A percentile compares a stretch with the other conserved stretches of the same genome.
Evolutionary conservation across 2,888 invertebrate species (phyloP).

Genomic region (Sabatieria punctata): DNA sequence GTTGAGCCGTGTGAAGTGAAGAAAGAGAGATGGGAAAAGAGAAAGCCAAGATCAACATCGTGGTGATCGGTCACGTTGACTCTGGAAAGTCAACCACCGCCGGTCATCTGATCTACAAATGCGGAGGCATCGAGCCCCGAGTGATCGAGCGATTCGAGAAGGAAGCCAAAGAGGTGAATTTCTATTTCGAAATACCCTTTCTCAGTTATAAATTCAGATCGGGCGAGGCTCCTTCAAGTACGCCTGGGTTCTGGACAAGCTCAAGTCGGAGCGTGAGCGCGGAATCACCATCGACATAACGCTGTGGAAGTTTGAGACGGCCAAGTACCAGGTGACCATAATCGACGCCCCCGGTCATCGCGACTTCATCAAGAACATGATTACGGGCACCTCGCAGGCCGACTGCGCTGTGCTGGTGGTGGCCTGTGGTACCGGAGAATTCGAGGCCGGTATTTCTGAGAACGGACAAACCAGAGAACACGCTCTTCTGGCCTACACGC

Average conservation of each 20-base stretch:
- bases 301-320: constrained; percentile 31
- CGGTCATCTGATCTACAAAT: constrained; percentile 95
- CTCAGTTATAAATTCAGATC: constrained; percentile 19
- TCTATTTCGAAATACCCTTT: too few relatives aligned
- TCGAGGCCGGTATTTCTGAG: constrained; percentile 97
- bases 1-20: too few relatives aligned
- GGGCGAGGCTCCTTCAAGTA: constrained; percentile 82
- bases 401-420: constrained; percentile 97
- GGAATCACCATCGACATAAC: constrained; percentile 42
- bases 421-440: constrained; percentile 97
- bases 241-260: constrained; percentile 99
- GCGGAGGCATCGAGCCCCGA: constrained; percentile 99
- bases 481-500: constrained; percentile 87
- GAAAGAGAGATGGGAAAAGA: constrained; percentile 63
- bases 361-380: constrained; percentile 99
- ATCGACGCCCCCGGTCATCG: constrained; percentile 99
- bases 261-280: constrained; percentile 99
- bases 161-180: constrained; percentile 91
- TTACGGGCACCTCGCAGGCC: constrained; percentile 73
- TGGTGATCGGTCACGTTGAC: constrained; percentile 97
- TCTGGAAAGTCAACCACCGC: constrained; percentile 93
- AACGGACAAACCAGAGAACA: constrained; percentile 99
- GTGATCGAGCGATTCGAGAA: constrained; percentile 99
- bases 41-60: constrained; percentile 95
- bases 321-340: constrained; percentile 43